Evolutionary conservation across 2,797 vertebrate species (phyloP), one percentile per base, ranked within the genome.

Genomic region (Acrossocheilus wenchowensis): DNA sequence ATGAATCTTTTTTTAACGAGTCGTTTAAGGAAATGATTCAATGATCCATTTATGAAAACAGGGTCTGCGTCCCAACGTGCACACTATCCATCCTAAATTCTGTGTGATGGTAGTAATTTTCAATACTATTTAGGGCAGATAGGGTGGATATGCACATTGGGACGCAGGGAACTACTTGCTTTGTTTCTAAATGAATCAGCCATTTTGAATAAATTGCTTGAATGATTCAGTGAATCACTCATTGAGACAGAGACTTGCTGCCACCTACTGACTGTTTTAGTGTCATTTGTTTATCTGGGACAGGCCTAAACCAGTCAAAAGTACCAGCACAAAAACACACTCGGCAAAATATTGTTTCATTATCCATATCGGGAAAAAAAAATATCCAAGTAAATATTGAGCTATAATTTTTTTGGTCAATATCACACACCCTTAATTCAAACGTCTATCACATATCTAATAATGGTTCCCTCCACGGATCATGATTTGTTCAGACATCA

Each of bases 401-500:
- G 8, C 4, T 2, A 57, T 9, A 9, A 9, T 57, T 62, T 23
- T 26, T 62, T 14, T n/a, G n/a, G n/a, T 64, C 60, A 30, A 5
- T 14, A 64, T 64, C 60, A 8, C 54, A 23, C 54, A 57, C 54
- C 54, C 21, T 21, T 57, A 57, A n/a, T 10, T 34, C 73, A 50
- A 9, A 21, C 23, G 1, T 15, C 12, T 0, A 15, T 39, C 50
- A 39, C 11, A n/a, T n/a, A 78, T 15, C 21, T 2, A 57, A 77
- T 41, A 41, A 60, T 9, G 11, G 21, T 78, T 54, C 34, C 41
- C 45, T 71, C 43, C 30, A 36, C 21, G 30, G 21, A 83, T 79
- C 71, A 2, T 34, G 26, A 75, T 82, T 73, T 50, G 3, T 75
- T 73, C 26, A 91, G 90, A 88, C 89, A 1, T 88, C 88, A 30